A percentile compares a stretch with the other conserved stretches of the same genome.
Evolutionary conservation across 2,113 vertebrate genomes (phyloP).

Genomic region (Beaufortia kweichowensis): DNA sequence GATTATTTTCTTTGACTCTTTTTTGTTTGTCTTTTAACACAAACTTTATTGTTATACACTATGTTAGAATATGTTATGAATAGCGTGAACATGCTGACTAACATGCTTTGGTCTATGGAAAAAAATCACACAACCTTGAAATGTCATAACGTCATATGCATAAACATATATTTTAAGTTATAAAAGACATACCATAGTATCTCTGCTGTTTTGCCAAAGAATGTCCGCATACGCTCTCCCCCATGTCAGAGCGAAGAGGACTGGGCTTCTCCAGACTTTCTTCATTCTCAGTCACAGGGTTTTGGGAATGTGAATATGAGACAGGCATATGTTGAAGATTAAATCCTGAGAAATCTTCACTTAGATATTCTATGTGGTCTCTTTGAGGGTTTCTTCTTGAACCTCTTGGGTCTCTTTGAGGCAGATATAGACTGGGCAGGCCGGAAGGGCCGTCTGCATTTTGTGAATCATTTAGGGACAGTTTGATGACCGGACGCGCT

Average conservation of each 20-base stretch:
- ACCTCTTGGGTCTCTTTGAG: too few relatives aligned
- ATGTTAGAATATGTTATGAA: too few relatives aligned
- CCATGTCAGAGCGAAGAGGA: conserved; percentile 58
- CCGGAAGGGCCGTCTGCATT: not conserved
- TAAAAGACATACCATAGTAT: not conserved
- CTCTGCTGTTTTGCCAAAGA: not conserved
- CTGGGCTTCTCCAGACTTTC: conserved; percentile 63
- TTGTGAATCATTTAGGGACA: not conserved
- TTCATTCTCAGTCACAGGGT: conserved; percentile 25
- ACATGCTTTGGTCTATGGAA: too few relatives aligned
- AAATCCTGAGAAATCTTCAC: not conserved
- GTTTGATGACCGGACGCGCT: not conserved
- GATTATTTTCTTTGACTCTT: too few relatives aligned
- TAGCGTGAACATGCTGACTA: too few relatives aligned
- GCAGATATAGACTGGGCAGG: not conserved
- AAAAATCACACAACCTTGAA: too few relatives aligned
- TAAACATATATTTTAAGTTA: not conserved
- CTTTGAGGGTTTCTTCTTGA: not conserved
- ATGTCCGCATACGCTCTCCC: not conserved
- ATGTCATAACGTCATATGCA: not conserved
- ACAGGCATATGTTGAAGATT: not conserved
- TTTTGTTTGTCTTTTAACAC: too few relatives aligned
- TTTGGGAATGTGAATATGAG: not conserved
- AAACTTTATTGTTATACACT: too few relatives aligned
- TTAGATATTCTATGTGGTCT: conserved; percentile 13